Evolutionary conservation across 1,140 invertebrate species (phyloP), one percentile per base, ranked within the genome.

Genomic region (Lamellibrachia luymesi): DNA sequence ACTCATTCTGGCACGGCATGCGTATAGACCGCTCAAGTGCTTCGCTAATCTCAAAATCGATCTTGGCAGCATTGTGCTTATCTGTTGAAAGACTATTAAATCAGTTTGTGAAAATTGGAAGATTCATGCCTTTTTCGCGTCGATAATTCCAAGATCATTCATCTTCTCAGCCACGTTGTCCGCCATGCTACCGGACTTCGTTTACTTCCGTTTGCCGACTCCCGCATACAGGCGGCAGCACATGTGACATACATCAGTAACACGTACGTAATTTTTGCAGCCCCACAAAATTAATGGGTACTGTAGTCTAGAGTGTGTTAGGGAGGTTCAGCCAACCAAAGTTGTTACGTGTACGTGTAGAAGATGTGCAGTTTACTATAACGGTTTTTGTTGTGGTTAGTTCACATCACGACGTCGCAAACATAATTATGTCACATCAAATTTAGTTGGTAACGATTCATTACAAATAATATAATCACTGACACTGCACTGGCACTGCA

Each of bases 141-240:
- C 94, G 51, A 94, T 94, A 91, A 96, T 95, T 89, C 94, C 93
- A 94, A 96, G 95, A 13, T 95, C 95, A 89, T 94, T 91, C 13
- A 96, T 92, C 38, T 94, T 94, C 13, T 94, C 93, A 64, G 95
- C 95, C 95, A 96, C 95, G 95, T 95, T 95, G 93, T 95, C 95
- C 51, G 95, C 95, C 95, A 96, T 96, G 94, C 95, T 96, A 93
- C 25, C 92, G 25, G 51, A 91, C 51, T 50, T 91, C 2, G 27
- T 13, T 91, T 49, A 91, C 91, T 49, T 91, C 91, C 64, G 64
- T 80, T 80, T 80, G 64, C 64, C 64, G 8, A 80, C 64, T 80
- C 13, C 64, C 13, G 17, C 64, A 80, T 10, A 8, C 64, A 10
- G 64, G 17, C 64, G 64, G 64, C 64, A 80, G 64, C 64, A 80